Evolutionary conservation across 2,888 invertebrate species (phyloP), one percentile per base, ranked within the genome.

Genomic region (Eulithis prunata): DNA sequence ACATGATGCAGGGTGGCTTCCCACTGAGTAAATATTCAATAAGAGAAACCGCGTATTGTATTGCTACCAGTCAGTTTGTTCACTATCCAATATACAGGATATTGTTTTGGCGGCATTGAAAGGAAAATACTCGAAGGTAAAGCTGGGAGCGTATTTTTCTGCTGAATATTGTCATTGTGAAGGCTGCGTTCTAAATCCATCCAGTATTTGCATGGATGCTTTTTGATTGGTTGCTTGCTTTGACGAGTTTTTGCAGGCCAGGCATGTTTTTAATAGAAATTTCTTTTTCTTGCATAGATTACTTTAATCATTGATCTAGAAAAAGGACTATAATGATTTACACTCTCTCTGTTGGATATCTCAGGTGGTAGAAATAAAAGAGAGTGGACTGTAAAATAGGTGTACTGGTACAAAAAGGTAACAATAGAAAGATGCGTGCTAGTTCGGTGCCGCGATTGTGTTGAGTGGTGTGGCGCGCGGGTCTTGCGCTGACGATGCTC

Each of bases 1-100:
- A 71, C 71, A 60, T 58, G 70, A 70, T 64, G 73, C 73, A 74
- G 59, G 60, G 73, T 64, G 78, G 76, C 73, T 73, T 72, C 68
- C 81, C 75, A 69, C 73, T 77, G 75, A 79, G 83, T 84, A 88
- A 89, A 89, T 86, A 88, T 88, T 85, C 85, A 89, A 88, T 88
- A 90, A 84, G 81, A 81, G 81, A 71, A 78, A 75, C 75, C 74
- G 75, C 77, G 83, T 84, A 85, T 86, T 85, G 86, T 81, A 82
- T 82, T 84, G 84, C 81, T 79, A 72, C 79, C 79, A 81, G 82
- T 80, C 81, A 81, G 87, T 89, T 88, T 87, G 85, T 78, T 86
- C 84, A 75, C 77, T 84, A 78, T 82, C 87, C 88, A 89, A 89
- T 89, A 88, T 81, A 83, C 73, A 58, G 79, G 79, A 85, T 86